These are phyloP conservation scores for Eupleurogrammus muticus DNA, from an alignment of 2,797 vertebrate species.

Conservation along the genomic window DNA sequence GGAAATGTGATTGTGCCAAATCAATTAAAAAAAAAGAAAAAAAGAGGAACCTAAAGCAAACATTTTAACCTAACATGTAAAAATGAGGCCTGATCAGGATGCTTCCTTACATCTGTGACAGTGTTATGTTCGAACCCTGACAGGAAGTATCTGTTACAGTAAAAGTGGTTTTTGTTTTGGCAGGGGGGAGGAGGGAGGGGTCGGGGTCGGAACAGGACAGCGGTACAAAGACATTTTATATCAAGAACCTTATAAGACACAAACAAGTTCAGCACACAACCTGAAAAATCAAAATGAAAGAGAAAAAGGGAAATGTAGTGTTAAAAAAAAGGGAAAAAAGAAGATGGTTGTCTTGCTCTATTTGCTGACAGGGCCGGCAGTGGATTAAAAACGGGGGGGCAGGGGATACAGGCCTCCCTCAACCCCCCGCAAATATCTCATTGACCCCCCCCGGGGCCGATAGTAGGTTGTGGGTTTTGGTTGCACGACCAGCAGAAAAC, in stretches of 20 bases:
- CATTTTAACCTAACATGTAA: not conserved
- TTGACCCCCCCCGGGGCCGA: conserved; percentile 14
- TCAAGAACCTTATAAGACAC: conserved; percentile 68
- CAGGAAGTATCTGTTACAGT: conserved; percentile 4
- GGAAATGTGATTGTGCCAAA: not conserved
- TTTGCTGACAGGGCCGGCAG: conserved; percentile 14
- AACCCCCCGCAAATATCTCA: not conserved
- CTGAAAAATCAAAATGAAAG: conserved; percentile 55
- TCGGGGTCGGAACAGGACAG: conserved; percentile 28
- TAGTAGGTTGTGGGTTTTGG: conserved; percentile 21
- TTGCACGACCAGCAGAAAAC: conserved; percentile 26
- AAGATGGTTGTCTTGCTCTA: not conserved
- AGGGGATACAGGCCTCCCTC: not conserved
- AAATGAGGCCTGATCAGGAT: not conserved
- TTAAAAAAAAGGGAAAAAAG: conserved; percentile 52
- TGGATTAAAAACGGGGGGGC: not conserved
- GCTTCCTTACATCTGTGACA: conserved; percentile 2
- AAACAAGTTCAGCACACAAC: conserved; percentile 71
- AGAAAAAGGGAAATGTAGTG: conserved; percentile 70
- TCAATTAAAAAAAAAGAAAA: not conserved
- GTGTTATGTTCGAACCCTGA: not conserved
- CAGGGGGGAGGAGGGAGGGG: not conserved
- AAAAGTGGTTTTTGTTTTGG: conserved; percentile 31
- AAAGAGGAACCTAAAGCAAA: not conserved
- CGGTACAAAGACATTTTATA: conserved; percentile 62